These are phyloP conservation scores for Synanthedon vespiformis DNA, from an alignment of 2,888 invertebrate species.

Conservation along the genomic window DNA sequence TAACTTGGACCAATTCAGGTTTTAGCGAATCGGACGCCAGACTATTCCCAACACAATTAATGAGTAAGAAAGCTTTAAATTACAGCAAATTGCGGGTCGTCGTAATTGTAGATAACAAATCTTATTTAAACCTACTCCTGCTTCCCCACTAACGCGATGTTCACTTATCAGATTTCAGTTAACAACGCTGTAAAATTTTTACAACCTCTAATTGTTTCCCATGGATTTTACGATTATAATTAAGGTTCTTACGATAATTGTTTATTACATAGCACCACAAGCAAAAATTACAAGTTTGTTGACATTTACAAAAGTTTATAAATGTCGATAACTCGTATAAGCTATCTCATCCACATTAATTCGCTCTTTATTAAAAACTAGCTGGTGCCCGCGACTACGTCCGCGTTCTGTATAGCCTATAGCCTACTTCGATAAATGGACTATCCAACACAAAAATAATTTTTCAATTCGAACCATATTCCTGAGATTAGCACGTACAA, in stretches of 20 bases:
- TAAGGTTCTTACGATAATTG: not conserved
- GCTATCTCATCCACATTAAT: no score
- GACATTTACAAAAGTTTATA: no score
- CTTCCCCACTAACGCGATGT: not conserved
- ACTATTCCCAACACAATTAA: conserved; percentile 18
- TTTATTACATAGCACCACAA: not conserved
- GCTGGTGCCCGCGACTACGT: no score
- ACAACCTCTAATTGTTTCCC: not conserved
- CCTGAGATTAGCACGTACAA: no score
- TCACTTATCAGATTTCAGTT: not conserved
- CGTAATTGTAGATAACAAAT: conserved; percentile 22
- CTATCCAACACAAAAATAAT: no score
- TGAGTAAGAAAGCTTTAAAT: conserved; percentile 23
- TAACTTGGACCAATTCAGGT: no score
- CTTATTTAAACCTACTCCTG: conserved; percentile 2
- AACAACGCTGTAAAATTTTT: not conserved
- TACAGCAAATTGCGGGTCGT: conserved; percentile 21
- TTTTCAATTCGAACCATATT: no score
- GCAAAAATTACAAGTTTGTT: no score
- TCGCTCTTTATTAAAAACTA: no score
- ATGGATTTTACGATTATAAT: not conserved
- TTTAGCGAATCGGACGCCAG: conserved; percentile 1
- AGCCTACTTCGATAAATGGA: no score
- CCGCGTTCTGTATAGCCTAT: no score
- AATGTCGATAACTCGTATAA: no score